Base-by-base conservation (phyloP, 2,888 invertebrate genomes). In the Coleophora deauratella region DNA sequence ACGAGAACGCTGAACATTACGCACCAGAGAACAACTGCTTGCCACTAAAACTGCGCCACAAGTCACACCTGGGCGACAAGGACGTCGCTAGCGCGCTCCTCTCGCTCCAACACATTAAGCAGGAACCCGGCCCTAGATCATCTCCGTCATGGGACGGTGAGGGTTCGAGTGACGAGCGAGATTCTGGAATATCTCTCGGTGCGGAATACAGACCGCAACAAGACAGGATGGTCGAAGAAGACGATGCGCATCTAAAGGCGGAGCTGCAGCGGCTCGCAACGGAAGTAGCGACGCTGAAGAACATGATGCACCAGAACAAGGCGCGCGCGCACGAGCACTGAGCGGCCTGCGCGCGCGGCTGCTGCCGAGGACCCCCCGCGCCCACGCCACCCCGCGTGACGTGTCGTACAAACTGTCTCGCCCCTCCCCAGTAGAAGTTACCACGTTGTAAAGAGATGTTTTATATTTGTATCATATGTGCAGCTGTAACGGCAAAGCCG, bases 41-140 rank as follows among this genome's bases (percentile, higher is more conserved):
- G 68, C 97, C 97, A 2, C 90, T 95, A 57, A 97, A 97, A 71
- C 88, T 97, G 51, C 91, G 97, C 66, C 96, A 97, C 88, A 97
- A 97, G 78, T 93, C 93, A 31, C 93, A 95, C 66, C 87, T 96
- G 47, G 95, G 95, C 9, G 96, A 96, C 68, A 95, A 95, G 69
- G 96, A 96, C 67, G 93, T 93, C 8, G 95, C 95, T 9, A 94
- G 94, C 43, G 93, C 93, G 10, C 87, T 93, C 43, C 87, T 94
- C n/a, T 92, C 93, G 33, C 88, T 94, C 35, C 94, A 94, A 65
- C 93, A 93, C 64, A 93, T 95, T 66, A 95, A 95, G 69, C 94
- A 94, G 66, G 95, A 95, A 71, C 94, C 94, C 0, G 92, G 91
- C 15, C 90, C 91, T 37, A 87, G 92, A 33, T 93, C 93, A 11